Evolutionary conservation across 1,140 invertebrate genomes (phyloP).

Genomic region (Whitmania pigra): DNA sequence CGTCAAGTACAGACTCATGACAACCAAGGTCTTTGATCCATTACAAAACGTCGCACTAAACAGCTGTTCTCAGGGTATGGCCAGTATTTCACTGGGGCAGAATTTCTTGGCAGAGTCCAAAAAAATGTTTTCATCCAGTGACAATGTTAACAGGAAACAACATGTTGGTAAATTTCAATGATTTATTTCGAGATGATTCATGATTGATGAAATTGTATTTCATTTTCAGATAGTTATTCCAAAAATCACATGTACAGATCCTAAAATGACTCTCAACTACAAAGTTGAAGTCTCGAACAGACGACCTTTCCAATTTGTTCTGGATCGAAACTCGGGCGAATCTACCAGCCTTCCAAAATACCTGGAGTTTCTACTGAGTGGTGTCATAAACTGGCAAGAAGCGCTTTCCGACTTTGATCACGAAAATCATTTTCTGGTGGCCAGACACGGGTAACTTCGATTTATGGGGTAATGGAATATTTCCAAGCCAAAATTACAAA

Average conservation of each 20-base stretch:
- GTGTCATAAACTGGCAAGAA: background rate
- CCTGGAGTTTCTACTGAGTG: background rate
- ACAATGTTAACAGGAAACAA: too few species aligned
- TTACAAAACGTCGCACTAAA: conserved; percentile 5
- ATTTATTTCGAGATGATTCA: background rate
- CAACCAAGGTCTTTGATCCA: conserved; percentile 20
- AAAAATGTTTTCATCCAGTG: too few species aligned
- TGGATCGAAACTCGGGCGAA: conserved; percentile 17
- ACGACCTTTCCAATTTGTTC: conserved; percentile 10
- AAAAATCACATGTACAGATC: conserved; percentile 21
- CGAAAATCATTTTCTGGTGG: conserved; percentile 13
- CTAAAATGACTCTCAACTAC: conserved; percentile 19
- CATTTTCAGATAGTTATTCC: conserved; percentile 10
- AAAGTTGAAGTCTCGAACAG: background rate
- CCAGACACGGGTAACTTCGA: conserved; percentile 20
- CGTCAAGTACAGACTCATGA: conserved; percentile 9
- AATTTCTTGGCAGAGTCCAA: too few species aligned
- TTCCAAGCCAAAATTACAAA: background rate
- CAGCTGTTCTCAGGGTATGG: background rate
- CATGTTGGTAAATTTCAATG: conserved; percentile 7
- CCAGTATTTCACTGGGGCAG: too few species aligned
- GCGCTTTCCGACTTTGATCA: background rate
- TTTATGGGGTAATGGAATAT: background rate
- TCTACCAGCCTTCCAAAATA: background rate
- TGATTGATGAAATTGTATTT: background rate